Percentiles rank a stretch among this genome's conserved stretches.
Conservation (phyloP, 2,113 vertebrate genomes). For the Etia nguti region DNA sequence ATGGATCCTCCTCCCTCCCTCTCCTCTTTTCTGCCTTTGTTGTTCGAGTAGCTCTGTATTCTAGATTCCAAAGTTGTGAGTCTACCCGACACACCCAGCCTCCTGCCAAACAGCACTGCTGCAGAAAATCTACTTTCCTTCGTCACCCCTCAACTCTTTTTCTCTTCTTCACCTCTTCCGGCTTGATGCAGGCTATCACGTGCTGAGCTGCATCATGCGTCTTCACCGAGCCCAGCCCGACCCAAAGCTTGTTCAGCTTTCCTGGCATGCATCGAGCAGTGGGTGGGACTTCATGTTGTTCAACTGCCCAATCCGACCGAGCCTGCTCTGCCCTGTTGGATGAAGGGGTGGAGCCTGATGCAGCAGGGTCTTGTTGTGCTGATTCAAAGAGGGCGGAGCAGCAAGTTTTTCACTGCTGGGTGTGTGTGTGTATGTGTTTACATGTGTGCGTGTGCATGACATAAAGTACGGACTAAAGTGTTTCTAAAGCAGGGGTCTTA, state of each 20-base stretch:
- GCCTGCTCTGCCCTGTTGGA: slow-evolving; percentile 18
- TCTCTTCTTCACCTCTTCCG: background rate
- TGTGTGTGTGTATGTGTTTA: slow-evolving; percentile 8
- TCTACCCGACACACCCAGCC: slow-evolving; percentile 63
- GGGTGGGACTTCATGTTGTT: slow-evolving; percentile 10
- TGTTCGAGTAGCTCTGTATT: slow-evolving; percentile 30
- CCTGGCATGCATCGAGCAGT: slow-evolving; percentile 24
- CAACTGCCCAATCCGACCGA: slow-evolving; percentile 50
- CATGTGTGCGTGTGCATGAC: slow-evolving; percentile 5
- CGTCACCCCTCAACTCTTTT: background rate
- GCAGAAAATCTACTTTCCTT: background rate
- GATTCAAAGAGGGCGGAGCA: slow-evolving; percentile 53
- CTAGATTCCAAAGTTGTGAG: slow-evolving; percentile 74
- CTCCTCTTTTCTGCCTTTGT: background rate
- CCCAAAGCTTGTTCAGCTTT: slow-evolving; percentile 43
- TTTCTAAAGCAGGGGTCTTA: slow-evolving; percentile 6
- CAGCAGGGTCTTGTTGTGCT: slow-evolving; percentile 24
- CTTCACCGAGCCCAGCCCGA: background rate
- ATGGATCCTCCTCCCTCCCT: background rate
- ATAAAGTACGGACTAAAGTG: background rate
- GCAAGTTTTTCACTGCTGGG: slow-evolving; percentile 22
- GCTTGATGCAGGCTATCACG: background rate
- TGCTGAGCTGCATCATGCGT: background rate
- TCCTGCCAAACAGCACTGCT: slow-evolving; percentile 9
- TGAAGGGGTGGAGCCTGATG: slow-evolving; percentile 32